Conservation (phyloP, 2,888 invertebrate species). For the Zele albiditarsus region DNA sequence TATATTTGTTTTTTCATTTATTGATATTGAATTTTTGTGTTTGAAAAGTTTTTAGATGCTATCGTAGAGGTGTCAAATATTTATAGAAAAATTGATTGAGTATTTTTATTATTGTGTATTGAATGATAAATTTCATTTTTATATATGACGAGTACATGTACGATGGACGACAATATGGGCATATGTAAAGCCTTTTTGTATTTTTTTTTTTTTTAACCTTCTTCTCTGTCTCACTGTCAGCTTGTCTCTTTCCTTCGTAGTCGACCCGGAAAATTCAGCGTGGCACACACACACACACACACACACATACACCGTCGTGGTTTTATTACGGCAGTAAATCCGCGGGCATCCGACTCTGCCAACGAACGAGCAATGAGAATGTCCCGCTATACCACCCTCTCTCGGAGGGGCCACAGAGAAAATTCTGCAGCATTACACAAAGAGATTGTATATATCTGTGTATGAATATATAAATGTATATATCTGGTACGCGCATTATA, state of each 20-base stretch:
- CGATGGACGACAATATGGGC: conserved; percentile 20
- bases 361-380: conserved; percentile 38
- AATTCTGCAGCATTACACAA: conserved; percentile 19
- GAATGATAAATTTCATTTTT: neutral
- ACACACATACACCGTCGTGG: conserved; percentile 26
- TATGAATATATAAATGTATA: conserved; percentile 16
- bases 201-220: neutral
- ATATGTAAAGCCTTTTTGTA: neutral
- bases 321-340: conserved; percentile 52
- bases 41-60: too few species aligned
- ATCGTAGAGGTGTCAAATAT: neutral
- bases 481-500: neutral
- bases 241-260: conserved; percentile 9
- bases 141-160: conserved; percentile 5
- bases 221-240: neutral
- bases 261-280: conserved; percentile 30
- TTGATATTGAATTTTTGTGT: too few species aligned
- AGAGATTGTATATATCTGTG: neutral
- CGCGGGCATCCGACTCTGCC: conserved; percentile 45
- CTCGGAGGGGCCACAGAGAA: neutral
- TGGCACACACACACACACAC: conserved; percentile 10
- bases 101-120: neutral
- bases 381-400: conserved; percentile 7
- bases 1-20: too few species aligned
- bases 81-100: conserved; percentile 2